These are phyloP conservation scores for Heliornis fulica DNA, from an alignment of 2,113 vertebrate species.

Conservation along the genomic window DNA sequence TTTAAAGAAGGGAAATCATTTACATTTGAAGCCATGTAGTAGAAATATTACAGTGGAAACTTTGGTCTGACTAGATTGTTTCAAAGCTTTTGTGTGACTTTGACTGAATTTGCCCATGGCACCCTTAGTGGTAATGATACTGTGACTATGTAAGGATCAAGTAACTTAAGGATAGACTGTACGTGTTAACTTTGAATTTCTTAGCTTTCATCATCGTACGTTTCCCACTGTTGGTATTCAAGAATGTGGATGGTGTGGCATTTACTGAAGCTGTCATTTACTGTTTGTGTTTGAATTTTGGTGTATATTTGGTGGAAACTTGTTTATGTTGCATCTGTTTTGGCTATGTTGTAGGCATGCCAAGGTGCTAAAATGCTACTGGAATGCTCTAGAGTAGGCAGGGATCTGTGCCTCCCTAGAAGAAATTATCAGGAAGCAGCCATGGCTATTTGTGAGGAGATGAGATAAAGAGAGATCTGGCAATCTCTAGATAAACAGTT, in stretches of 20 bases:
- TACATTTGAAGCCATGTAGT: neutral
- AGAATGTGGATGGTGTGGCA: neutral
- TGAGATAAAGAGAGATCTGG: neutral
- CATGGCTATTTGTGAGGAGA: neutral
- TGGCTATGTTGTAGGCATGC: neutral
- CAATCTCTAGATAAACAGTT: neutral
- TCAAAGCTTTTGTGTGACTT: neutral
- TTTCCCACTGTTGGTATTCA: neutral
- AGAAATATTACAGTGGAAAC: neutral
- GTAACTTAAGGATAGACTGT: neutral
- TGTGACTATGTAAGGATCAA: conserved; percentile 14
- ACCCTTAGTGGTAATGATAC: neutral
- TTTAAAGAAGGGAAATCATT: conserved; percentile 21
- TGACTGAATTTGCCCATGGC: neutral
- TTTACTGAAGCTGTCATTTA: neutral
- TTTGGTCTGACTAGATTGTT: neutral
- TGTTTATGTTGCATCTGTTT: neutral
- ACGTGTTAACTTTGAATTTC: neutral
- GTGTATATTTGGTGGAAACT: neutral
- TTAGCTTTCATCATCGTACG: neutral
- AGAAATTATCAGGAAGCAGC: neutral
- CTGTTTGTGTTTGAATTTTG: neutral
- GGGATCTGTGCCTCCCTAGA: neutral
- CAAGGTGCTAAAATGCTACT: neutral
- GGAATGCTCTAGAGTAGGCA: neutral